phyloP scores from a whole-genome alignment of 2,888 invertebrate species.

The Choristoneura rosaceana region DNA sequence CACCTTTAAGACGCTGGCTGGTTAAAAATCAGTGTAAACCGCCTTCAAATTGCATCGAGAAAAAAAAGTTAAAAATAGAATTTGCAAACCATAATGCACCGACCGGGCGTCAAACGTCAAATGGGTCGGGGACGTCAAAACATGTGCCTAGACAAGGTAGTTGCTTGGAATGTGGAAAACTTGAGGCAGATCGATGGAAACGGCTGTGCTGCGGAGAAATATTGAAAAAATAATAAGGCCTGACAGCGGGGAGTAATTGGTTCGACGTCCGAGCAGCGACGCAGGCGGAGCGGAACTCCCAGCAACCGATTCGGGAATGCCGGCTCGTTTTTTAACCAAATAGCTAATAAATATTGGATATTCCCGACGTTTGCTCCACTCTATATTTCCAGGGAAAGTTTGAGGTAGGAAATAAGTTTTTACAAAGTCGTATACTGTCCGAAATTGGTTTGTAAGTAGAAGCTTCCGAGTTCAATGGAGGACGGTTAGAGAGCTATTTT shows the following conservation, averaged over 20 bases:
- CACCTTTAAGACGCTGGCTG: slow-evolving; percentile 5
- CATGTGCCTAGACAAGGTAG: slow-evolving; percentile 24
- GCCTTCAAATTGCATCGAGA: slow-evolving; percentile 8
- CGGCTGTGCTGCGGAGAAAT: slow-evolving; percentile 10
- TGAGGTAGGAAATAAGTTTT: slow-evolving; percentile 6
- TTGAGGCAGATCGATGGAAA: slow-evolving; percentile 28
- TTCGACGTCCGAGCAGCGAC: slow-evolving; percentile 16
- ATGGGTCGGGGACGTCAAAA: slow-evolving; percentile 18
- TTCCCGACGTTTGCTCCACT: slow-evolving; percentile 13
- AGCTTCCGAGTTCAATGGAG: slow-evolving; percentile 15
- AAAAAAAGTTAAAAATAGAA: slow-evolving; percentile 33
- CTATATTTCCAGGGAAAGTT: background rate
- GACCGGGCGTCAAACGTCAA: slow-evolving; percentile 28
- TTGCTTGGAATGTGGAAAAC: slow-evolving; percentile 16
- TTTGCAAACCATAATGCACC: slow-evolving; percentile 30
- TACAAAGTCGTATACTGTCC: background rate
- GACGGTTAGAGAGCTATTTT: slow-evolving; percentile 19
- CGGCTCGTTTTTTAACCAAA: slow-evolving; percentile 21
- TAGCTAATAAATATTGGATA: slow-evolving; percentile 19
- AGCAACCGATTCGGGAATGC: slow-evolving; percentile 18
- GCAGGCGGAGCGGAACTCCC: slow-evolving; percentile 22
- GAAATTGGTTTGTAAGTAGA: slow-evolving; percentile 10
- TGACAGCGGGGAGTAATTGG: slow-evolving; percentile 18
- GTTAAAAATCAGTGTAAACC: slow-evolving; percentile 9
- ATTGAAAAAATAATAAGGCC: slow-evolving; percentile 32